Conservation (phyloP, 2,113 vertebrate genomes). For the Archocentrus centrarchus region DNA sequence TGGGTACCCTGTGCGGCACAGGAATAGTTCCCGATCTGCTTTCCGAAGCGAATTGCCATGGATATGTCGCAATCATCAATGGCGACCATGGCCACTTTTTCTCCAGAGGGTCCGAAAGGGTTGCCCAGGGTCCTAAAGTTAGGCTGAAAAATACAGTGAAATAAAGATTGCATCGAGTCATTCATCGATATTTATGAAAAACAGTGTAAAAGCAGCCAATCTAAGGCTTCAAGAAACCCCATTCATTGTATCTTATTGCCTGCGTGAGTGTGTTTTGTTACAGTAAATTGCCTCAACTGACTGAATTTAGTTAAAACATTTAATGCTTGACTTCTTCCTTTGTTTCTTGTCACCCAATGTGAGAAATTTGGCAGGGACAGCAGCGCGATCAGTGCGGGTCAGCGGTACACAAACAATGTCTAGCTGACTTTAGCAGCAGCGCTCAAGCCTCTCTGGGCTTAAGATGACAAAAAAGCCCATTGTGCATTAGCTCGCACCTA, state of each 20-base stretch:
- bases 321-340: constrained; percentile 25
- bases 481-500: constrained; percentile 51
- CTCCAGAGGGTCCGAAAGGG: constrained; percentile 93
- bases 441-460: constrained; percentile 27
- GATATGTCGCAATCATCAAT: constrained; percentile 95
- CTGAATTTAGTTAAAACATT: neutral
- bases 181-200: neutral
- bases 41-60: constrained; percentile 92
- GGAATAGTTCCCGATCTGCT: constrained; percentile 91
- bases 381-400: neutral
- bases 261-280: neutral
- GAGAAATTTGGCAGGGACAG: constrained; percentile 14
- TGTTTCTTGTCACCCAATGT: constrained; percentile 7
- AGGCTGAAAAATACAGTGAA: constrained; percentile 80
- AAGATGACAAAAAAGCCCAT: constrained; percentile 58
- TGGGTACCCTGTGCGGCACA: constrained; percentile 96
- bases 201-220: neutral
- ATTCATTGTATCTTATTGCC: neutral
- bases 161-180: neutral
- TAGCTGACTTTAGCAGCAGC: constrained; percentile 32
- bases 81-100: constrained; percentile 95
- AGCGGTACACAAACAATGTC: constrained; percentile 44
- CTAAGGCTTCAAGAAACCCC: fast-evolving
- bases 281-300: constrained; percentile 11
- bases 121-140: constrained; percentile 92